Conservation (phyloP, 1,140 invertebrate species). For the Drosophila malerkotliana region DNA sequence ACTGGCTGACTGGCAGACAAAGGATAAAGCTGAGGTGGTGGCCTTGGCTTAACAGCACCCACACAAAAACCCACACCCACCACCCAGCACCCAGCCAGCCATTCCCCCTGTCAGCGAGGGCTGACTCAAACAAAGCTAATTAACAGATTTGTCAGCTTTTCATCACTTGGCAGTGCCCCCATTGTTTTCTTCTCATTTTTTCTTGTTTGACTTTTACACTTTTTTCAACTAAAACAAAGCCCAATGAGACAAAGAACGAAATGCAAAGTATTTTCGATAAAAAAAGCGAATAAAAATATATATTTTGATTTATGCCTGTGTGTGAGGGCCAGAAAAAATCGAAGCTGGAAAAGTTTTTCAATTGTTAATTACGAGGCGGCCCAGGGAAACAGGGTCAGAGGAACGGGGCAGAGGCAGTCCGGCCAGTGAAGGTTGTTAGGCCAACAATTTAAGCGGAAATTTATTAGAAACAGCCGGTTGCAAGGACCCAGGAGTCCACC, state of each 20-base stretch:
- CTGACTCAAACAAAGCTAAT: constrained; percentile 81
- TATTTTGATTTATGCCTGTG: constrained; percentile 17
- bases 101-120: constrained; percentile 16
- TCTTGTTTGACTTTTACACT: constrained; percentile 81
- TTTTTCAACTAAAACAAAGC: constrained; percentile 49
- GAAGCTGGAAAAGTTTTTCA: constrained; percentile 56
- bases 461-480: constrained; percentile 74
- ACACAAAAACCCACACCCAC: background rate
- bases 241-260: constrained; percentile 24
- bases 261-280: constrained; percentile 66
- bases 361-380: constrained; percentile 70
- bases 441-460: constrained; percentile 79
- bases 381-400: constrained; percentile 8
- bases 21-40: constrained; percentile 48
- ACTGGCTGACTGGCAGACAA: constrained; percentile 52
- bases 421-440: constrained; percentile 55
- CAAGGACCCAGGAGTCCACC: constrained; percentile 40
- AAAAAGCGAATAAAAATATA: constrained; percentile 27
- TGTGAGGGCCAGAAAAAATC: constrained; percentile 20
- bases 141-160: constrained; percentile 83
- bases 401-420: constrained; percentile 8
- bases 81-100: background rate
- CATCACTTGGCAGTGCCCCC: constrained; percentile 64
- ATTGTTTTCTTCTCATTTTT: constrained; percentile 45
- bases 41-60: constrained; percentile 3